Evolutionary conservation across 2,113 vertebrate genomes (phyloP).

Genomic region (Trichechus manatus): DNA sequence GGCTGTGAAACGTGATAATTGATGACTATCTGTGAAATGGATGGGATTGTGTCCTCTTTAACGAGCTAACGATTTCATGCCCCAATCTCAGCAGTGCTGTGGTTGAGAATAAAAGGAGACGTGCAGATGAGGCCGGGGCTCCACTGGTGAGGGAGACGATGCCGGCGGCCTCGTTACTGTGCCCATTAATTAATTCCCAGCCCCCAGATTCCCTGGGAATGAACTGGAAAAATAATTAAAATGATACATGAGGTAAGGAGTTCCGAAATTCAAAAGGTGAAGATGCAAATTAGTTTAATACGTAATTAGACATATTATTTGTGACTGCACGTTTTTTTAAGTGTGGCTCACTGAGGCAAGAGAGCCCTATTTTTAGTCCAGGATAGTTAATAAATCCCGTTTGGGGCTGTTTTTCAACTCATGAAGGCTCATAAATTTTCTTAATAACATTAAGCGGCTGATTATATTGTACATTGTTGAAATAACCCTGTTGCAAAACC

Average conservation of each 20-base stretch:
- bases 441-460: slow-evolving; percentile 75
- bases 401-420: slow-evolving; percentile 72
- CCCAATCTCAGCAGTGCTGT: slow-evolving; percentile 83
- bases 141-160: slow-evolving; percentile 84
- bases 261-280: slow-evolving; percentile 88
- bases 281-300: slow-evolving; percentile 83
- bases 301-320: slow-evolving; percentile 86
- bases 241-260: slow-evolving; percentile 89
- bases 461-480: slow-evolving; percentile 62
- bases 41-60: slow-evolving; percentile 83
- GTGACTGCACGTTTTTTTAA: slow-evolving; percentile 76
- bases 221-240: slow-evolving; percentile 91
- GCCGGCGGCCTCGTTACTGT: slow-evolving; percentile 87
- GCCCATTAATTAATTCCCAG: slow-evolving; percentile 90
- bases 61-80: slow-evolving; percentile 85
- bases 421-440: slow-evolving; percentile 66
- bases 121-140: slow-evolving; percentile 85
- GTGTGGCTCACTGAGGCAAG: slow-evolving; percentile 61
- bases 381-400: slow-evolving; percentile 71
- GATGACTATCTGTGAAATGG: slow-evolving; percentile 82
- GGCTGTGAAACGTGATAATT: slow-evolving; percentile 81
- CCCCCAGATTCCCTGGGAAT: slow-evolving; percentile 87
- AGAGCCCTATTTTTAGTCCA: slow-evolving; percentile 66
- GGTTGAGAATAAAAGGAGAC: slow-evolving; percentile 84
- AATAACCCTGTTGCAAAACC: slow-evolving; percentile 56